phyloP scores from a whole-genome alignment of 2,888 invertebrate genomes.

The Lacanobia oleracea region DNA sequence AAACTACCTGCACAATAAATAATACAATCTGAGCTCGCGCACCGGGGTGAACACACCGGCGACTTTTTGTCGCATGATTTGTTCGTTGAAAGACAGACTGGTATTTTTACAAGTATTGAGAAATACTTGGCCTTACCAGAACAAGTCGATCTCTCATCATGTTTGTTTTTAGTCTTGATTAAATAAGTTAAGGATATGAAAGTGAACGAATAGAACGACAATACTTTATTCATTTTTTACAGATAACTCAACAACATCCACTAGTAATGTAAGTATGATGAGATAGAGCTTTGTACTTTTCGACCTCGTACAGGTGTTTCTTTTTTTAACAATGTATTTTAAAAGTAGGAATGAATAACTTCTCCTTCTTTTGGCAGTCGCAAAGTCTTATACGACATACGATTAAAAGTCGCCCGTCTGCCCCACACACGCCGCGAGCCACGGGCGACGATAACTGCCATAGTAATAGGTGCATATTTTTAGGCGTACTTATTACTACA shows the following conservation, averaged over 20 bases:
- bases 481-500: slow-evolving; percentile 68
- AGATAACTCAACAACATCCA: no score
- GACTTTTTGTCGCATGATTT: slow-evolving; percentile 50
- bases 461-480: slow-evolving; percentile 79
- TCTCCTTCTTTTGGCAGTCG: background rate
- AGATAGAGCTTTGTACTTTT: no score
- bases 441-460: slow-evolving; percentile 72
- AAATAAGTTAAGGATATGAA: no score
- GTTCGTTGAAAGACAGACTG: background rate
- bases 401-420: slow-evolving; percentile 53
- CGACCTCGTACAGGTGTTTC: no score
- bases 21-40: slow-evolving; percentile 80
- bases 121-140: no score
- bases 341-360: no score
- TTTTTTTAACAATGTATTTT: background rate
- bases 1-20: slow-evolving; percentile 89
- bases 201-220: no score
- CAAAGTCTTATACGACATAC: background rate
- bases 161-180: no score
- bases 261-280: no score
- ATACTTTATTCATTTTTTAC: no score
- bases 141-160: no score
- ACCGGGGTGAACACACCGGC: slow-evolving; percentile 55
- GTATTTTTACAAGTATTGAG: background rate
- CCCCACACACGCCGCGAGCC: slow-evolving; percentile 67